Percentiles rank a stretch among this genome's conserved stretches.
These are phyloP conservation scores for Cerastoderma edule DNA, from an alignment of 2,888 invertebrate species.

Conservation along the genomic window DNA sequence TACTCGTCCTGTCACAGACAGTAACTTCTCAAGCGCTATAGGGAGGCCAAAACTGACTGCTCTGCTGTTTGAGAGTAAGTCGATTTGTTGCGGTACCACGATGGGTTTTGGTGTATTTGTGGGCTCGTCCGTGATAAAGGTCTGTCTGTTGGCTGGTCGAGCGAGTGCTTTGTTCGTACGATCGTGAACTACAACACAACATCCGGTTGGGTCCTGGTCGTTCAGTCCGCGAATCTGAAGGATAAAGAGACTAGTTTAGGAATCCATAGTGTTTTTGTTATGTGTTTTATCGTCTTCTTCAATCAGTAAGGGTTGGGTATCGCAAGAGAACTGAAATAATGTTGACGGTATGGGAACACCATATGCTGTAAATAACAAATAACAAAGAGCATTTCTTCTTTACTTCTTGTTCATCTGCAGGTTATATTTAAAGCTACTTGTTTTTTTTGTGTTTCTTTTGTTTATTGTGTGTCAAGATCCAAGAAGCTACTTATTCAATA, in stretches of 20 bases:
- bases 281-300: too few species aligned
- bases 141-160: neutral
- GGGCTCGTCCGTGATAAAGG: neutral
- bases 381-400: too few species aligned
- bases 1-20: neutral
- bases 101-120: neutral
- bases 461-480: too few species aligned
- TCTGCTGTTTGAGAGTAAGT: neutral
- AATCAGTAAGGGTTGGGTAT: too few species aligned
- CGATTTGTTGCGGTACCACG: neutral
- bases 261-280: too few species aligned
- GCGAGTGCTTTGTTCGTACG: slow-evolving; percentile 24
- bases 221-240: slow-evolving; percentile 30
- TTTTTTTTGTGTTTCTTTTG: too few species aligned
- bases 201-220: slow-evolving; percentile 38
- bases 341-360: too few species aligned
- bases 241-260: neutral
- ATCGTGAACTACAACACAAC: slow-evolving; percentile 47
- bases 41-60: slow-evolving; percentile 11
- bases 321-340: too few species aligned
- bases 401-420: too few species aligned
- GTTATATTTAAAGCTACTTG: too few species aligned
- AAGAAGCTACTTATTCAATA: too few species aligned
- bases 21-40: neutral
- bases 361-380: too few species aligned